Evolutionary conservation across 2,113 vertebrate genomes (phyloP), one percentile per base, ranked within the genome.

Genomic region (Pithys albifrons): DNA sequence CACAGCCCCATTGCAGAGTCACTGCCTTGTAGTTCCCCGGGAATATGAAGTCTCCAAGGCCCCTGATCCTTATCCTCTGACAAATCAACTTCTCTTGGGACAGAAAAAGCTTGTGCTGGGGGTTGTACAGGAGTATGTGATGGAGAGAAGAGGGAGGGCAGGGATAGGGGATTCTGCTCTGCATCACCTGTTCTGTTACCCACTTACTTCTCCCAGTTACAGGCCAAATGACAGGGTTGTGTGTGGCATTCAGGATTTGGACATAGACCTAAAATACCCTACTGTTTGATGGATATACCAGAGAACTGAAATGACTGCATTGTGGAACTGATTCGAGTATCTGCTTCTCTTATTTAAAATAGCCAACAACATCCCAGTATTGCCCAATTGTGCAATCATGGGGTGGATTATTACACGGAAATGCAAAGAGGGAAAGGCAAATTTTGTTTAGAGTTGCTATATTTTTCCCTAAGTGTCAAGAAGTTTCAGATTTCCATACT

Each of bases 291-390:
- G 51, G 58, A n/a, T 83, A 73, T 52, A 90, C n/a, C 66, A 93
- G 89, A 83, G 46, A 89, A 57, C 31, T 70, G 67, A 58, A 91
- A 51, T 23, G 43, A 19, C 37, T 89, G 52, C 55, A 33, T 1
- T 73, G 84, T 57, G 85, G 41, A 80, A 61, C 7, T 49, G 55
- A 88, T 83, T 64, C 1, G 6, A 65, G 27, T 75, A 77, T 61
- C 67, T 80, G 52, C 33, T 84, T 67, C 81, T 49, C 25, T 59
- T 41, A 49, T 95, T 90, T 74, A 45, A 88, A 96, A 93, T 31
- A 81, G 23, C 59, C 75, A 86, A 27, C 80, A 80, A 31, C 14
- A 35, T 85, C 54, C 25, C 55, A 51, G 18, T 33, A 39, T 43
- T 82, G 57, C 35, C 45, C 52, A 19, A 41, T 43, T 48, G 80